These are phyloP conservation scores for Uropetala carovei DNA, from an alignment of 2,888 invertebrate species.

Conservation along the genomic window DNA sequence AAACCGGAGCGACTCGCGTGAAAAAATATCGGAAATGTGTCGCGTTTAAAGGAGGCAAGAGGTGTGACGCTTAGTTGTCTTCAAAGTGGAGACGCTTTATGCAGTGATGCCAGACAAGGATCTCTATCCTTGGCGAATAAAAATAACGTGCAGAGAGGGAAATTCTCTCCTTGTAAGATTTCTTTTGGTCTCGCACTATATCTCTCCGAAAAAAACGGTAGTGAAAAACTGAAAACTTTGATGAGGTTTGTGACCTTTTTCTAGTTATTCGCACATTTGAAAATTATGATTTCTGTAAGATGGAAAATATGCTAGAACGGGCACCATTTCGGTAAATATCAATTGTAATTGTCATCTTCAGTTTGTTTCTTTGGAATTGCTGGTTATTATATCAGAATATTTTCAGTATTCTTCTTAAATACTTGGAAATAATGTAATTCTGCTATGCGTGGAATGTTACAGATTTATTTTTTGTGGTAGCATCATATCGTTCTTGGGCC, in stretches of 20 bases:
- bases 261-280: neutral
- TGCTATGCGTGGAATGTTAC: no score
- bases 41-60: neutral
- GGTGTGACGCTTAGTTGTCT: neutral
- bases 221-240: neutral
- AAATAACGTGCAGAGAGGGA: neutral
- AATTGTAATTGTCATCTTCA: no score
- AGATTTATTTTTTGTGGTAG: no score
- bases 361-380: no score
- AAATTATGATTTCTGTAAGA: neutral
- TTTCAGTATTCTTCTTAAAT: no score
- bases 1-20: neutral
- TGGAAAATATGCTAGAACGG: constrained; percentile 1
- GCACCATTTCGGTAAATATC: no score
- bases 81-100: neutral
- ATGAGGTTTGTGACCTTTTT: neutral
- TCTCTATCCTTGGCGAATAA: neutral
- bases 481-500: no score
- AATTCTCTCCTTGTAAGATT: neutral
- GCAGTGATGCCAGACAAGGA: neutral
- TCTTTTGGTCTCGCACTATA: constrained; percentile 8
- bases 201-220: neutral
- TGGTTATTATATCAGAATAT: no score
- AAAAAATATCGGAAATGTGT: constrained; percentile 8
- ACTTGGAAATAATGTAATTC: no score